Evolutionary conservation across 2,797 vertebrate species (phyloP).

Genomic region (Aplochiton taeniatus): DNA sequence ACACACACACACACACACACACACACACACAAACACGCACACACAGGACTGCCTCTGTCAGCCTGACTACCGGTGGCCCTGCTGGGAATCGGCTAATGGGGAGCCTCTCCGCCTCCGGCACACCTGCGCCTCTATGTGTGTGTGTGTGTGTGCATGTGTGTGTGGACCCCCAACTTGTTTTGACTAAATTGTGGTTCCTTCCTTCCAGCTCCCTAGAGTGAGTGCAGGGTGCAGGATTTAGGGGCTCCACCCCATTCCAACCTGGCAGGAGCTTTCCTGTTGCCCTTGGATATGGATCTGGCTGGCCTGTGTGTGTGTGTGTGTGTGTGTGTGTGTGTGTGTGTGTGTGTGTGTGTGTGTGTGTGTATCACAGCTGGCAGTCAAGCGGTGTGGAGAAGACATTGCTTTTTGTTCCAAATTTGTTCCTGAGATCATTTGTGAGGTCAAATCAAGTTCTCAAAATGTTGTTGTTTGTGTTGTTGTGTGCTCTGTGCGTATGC

Average conservation of each 20-base stretch:
- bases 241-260: conserved; percentile 44
- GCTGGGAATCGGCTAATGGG: background rate
- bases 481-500: too few species aligned
- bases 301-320: background rate
- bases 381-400: background rate
- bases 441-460: too few species aligned
- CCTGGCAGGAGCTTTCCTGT: conserved; percentile 47
- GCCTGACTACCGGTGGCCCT: conserved; percentile 4
- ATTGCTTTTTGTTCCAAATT: too few species aligned
- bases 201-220: conserved; percentile 58
- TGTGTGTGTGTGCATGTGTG: background rate
- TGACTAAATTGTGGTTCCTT: too few species aligned
- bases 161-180: too few species aligned
- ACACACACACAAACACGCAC: background rate
- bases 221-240: conserved; percentile 65
- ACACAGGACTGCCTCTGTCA: background rate
- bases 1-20: conserved; percentile 8
- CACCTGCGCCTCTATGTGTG: conserved; percentile 47
- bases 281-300: conserved; percentile 34
- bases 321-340: conserved; percentile 15
- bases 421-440: too few species aligned
- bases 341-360: background rate
- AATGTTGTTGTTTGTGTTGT: too few species aligned
- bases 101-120: conserved; percentile 41
- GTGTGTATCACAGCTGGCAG: background rate